Conservation (phyloP, 2,113 vertebrate species). For the Serilophus lunatus region DNA sequence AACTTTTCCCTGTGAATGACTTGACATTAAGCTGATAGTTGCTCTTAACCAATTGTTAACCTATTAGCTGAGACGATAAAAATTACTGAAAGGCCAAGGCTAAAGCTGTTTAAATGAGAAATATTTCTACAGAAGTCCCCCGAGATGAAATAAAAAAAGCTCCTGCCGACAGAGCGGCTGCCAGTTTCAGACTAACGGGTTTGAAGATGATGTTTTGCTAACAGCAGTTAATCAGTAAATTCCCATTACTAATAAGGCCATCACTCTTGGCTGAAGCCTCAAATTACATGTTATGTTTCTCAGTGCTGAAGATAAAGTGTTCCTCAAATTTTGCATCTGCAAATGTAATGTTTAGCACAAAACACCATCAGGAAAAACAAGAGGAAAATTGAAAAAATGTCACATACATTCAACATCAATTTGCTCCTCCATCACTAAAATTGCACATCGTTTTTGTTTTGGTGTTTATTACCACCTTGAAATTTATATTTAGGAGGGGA, state of each 20-base stretch:
- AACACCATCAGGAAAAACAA: slow-evolving; percentile 37
- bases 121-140: slow-evolving; percentile 58
- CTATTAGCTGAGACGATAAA: slow-evolving; percentile 68
- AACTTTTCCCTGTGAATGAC: slow-evolving; percentile 61
- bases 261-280: slow-evolving; percentile 66
- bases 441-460: background rate
- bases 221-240: slow-evolving; percentile 75
- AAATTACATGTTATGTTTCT: slow-evolving; percentile 70
- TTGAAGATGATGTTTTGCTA: slow-evolving; percentile 72
- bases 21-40: slow-evolving; percentile 57
- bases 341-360: slow-evolving; percentile 52
- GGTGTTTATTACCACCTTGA: background rate
- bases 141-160: slow-evolving; percentile 37
- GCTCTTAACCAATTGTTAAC: slow-evolving; percentile 72
- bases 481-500: background rate
- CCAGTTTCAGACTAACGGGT: slow-evolving; percentile 60
- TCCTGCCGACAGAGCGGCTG: slow-evolving; percentile 30
- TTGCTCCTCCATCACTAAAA: slow-evolving; percentile 36
- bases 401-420: slow-evolving; percentile 24
- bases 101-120: slow-evolving; percentile 68
- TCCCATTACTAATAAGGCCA: slow-evolving; percentile 75
- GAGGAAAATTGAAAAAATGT: slow-evolving; percentile 47
- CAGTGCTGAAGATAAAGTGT: slow-evolving; percentile 48
- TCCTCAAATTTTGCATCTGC: slow-evolving; percentile 60
- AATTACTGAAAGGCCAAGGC: slow-evolving; percentile 62